These are phyloP conservation scores for Neodontobutis hainanensis DNA, from an alignment of 2,113 vertebrate genomes.

Conservation along the genomic window DNA sequence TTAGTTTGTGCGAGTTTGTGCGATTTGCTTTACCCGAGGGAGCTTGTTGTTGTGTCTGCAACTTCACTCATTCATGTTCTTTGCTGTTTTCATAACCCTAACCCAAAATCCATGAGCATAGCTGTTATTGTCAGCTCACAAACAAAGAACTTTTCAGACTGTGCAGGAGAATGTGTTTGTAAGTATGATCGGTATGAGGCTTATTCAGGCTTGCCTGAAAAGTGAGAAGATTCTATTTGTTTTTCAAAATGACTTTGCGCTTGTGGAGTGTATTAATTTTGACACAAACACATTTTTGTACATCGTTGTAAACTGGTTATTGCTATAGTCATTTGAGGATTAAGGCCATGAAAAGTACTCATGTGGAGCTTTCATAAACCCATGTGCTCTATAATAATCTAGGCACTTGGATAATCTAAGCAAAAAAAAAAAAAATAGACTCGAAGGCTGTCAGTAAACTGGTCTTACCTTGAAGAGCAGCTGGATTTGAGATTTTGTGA, in stretches of 20 bases:
- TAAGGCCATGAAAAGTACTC: too few relatives aligned
- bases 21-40: slow-evolving; percentile 9
- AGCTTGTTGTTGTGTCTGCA: slow-evolving; percentile 27
- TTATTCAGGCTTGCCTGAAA: slow-evolving; percentile 47
- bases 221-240: slow-evolving; percentile 45
- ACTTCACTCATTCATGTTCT: slow-evolving; percentile 32
- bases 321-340: too few relatives aligned
- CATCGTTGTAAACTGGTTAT: too few relatives aligned
- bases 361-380: too few relatives aligned
- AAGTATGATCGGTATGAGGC: slow-evolving; percentile 31
- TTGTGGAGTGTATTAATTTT: slow-evolving; percentile 34
- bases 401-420: too few relatives aligned
- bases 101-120: slow-evolving; percentile 28
- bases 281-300: too few relatives aligned
- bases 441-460: too few relatives aligned
- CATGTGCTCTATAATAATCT: too few relatives aligned
- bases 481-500: too few relatives aligned
- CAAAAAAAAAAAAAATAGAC: too few relatives aligned
- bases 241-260: slow-evolving; percentile 50
- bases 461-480: too few relatives aligned
- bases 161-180: slow-evolving; percentile 3
- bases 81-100: slow-evolving; percentile 23
- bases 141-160: slow-evolving; percentile 41
- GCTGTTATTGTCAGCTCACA: slow-evolving; percentile 37
- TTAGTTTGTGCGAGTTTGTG: slow-evolving; percentile 40